These are phyloP conservation scores for Poecilia wingei DNA, from an alignment of 2,797 vertebrate species.

Conservation along the genomic window DNA sequence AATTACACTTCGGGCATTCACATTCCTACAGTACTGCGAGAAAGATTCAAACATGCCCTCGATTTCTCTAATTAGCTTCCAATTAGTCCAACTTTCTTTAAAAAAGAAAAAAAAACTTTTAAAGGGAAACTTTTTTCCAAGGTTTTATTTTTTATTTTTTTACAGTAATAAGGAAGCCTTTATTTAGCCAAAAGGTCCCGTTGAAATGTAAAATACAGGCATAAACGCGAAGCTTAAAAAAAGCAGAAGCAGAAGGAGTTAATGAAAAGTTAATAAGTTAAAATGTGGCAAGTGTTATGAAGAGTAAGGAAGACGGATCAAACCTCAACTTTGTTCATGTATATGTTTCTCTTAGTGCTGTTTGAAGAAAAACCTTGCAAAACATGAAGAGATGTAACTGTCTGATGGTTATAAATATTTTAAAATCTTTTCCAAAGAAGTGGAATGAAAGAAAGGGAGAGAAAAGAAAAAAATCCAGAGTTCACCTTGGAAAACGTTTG, in stretches of 20 bases:
- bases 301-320: not conserved
- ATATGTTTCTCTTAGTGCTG: not conserved
- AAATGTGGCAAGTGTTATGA: not conserved
- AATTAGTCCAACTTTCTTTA: not conserved
- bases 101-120: not conserved
- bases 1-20: constrained; percentile 1
- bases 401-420: not conserved
- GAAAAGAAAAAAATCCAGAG: not conserved
- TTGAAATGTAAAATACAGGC: not conserved
- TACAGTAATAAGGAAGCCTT: not conserved
- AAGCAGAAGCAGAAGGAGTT: not conserved
- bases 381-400: not conserved
- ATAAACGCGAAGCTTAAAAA: too few species aligned
- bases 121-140: too few species aligned
- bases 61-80: not conserved
- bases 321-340: not conserved
- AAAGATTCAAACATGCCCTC: not conserved
- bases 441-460: not conserved
- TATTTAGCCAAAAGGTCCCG: not conserved
- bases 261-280: not conserved
- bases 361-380: not conserved
- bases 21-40: not conserved
- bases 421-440: not conserved
- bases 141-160: too few species aligned
- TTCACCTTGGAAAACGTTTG: not conserved